A percentile compares a stretch with the other conserved stretches of the same genome.
These are phyloP conservation scores for Caranx ignobilis DNA, from an alignment of 2,113 vertebrate species.

Conservation along the genomic window DNA sequence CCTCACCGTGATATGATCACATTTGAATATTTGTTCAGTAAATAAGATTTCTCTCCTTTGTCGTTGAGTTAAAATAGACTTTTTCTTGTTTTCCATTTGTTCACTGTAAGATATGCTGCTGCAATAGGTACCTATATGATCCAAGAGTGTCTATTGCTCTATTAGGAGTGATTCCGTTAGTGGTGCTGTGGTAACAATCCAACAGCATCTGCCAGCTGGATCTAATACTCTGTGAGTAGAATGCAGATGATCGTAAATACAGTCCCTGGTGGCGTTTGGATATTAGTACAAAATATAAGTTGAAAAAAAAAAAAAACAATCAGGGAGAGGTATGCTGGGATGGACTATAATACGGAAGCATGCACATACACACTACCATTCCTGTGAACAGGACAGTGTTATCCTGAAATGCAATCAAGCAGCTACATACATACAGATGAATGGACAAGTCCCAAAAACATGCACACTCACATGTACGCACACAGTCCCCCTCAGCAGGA, in stretches of 20 bases:
- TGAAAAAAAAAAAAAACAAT: neutral
- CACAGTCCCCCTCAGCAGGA: constrained; percentile 31
- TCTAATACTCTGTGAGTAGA: constrained; percentile 1
- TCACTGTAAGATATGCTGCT: neutral
- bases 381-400: neutral
- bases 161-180: constrained; percentile 12
- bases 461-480: neutral
- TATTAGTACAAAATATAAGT: neutral
- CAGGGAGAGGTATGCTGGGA: neutral
- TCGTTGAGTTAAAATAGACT: neutral
- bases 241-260: constrained; percentile 29
- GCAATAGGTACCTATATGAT: constrained; percentile 29
- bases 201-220: constrained; percentile 21
- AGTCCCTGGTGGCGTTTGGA: neutral
- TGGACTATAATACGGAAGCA: neutral
- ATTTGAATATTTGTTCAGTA: constrained; percentile 1
- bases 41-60: neutral
- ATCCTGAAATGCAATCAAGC: neutral
- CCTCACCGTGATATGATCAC: neutral
- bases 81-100: constrained; percentile 12
- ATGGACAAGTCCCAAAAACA: constrained; percentile 1
- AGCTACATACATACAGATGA: neutral
- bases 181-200: constrained; percentile 2
- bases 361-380: neutral
- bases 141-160: constrained; percentile 3